These are phyloP conservation scores for Drosophila seclusa DNA, from an alignment of 2,888 invertebrate genomes.

Conservation along the genomic window DNA sequence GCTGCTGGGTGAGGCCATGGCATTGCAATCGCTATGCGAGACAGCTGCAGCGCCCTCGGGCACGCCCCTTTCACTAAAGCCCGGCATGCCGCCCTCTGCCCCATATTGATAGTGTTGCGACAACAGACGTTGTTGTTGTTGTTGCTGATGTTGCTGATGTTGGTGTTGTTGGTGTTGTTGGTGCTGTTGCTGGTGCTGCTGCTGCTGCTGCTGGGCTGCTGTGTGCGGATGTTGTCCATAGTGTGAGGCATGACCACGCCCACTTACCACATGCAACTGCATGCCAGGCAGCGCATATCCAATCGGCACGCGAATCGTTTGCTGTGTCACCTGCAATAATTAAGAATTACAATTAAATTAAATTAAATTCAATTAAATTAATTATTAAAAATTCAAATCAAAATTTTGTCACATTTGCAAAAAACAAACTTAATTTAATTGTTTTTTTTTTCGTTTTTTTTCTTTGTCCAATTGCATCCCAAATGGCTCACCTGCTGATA, in stretches of 20 bases:
- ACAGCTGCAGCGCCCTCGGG: constrained; percentile 91
- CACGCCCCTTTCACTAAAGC: constrained; percentile 88
- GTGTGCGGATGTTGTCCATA: constrained; percentile 74
- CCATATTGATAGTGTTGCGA: constrained; percentile 82
- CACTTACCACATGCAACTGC: constrained; percentile 85
- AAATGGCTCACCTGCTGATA: constrained; percentile 84
- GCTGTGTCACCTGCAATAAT: constrained; percentile 84
- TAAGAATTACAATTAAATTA: no score
- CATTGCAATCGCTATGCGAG: constrained; percentile 79
- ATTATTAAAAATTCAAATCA: no score
- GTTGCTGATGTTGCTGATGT: constrained; percentile 61
- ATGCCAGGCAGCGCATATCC: constrained; percentile 85
- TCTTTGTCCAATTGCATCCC: no score
- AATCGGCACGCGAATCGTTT: constrained; percentile 85
- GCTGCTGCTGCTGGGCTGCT: constrained; percentile 75
- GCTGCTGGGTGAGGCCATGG: constrained; percentile 80
- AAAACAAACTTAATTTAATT: no score
- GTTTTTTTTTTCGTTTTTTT: no score
- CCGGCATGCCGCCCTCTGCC: constrained; percentile 77
- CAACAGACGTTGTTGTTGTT: constrained; percentile 78
- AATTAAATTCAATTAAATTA: no score
- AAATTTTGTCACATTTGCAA: no score
- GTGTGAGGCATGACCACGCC: constrained; percentile 80
- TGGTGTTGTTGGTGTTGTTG: constrained; percentile 64
- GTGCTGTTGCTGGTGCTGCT: constrained; percentile 64